Evolutionary conservation across 2,113 vertebrate species (phyloP).

Genomic region (Procavia capensis): DNA sequence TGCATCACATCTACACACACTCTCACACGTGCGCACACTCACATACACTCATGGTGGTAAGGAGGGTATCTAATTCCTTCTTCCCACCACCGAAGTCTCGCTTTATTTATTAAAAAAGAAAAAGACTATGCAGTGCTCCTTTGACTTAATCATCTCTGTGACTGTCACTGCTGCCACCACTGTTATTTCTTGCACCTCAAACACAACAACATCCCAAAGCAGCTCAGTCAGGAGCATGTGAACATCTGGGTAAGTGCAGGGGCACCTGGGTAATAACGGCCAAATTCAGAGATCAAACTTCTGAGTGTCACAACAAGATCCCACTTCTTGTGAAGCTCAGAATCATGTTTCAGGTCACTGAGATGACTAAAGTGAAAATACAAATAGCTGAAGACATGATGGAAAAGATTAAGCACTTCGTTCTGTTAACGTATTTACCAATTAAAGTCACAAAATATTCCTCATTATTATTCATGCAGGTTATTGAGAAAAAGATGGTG

Average conservation of each 20-base stretch:
- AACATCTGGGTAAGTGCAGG: slow-evolving; percentile 57
- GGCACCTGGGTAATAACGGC: slow-evolving; percentile 54
- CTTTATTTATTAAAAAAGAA: slow-evolving; percentile 52
- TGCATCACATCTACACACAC: background rate
- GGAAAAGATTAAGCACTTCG: slow-evolving; percentile 85
- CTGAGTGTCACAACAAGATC: slow-evolving; percentile 74
- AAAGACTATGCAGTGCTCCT: background rate
- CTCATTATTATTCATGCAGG: slow-evolving; percentile 88
- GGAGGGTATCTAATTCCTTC: background rate
- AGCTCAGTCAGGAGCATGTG: slow-evolving; percentile 68
- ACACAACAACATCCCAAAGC: slow-evolving; percentile 39
- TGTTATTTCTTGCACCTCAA: slow-evolving; percentile 44
- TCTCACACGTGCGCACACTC: background rate
- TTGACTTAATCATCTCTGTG: background rate
- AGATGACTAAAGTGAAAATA: slow-evolving; percentile 84
- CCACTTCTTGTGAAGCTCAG: slow-evolving; percentile 73
- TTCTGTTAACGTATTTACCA: slow-evolving; percentile 88
- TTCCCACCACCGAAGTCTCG: slow-evolving; percentile 47
- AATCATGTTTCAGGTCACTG: slow-evolving; percentile 76
- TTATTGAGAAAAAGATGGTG: slow-evolving; percentile 86
- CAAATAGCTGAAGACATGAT: slow-evolving; percentile 85
- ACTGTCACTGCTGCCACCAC: background rate
- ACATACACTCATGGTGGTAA: background rate
- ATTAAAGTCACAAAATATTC: slow-evolving; percentile 87
- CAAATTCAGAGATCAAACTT: slow-evolving; percentile 57